Evolutionary conservation across 2,888 invertebrate species (phyloP), one percentile per base, ranked within the genome.

Genomic region (Laspeyria flexula): DNA sequence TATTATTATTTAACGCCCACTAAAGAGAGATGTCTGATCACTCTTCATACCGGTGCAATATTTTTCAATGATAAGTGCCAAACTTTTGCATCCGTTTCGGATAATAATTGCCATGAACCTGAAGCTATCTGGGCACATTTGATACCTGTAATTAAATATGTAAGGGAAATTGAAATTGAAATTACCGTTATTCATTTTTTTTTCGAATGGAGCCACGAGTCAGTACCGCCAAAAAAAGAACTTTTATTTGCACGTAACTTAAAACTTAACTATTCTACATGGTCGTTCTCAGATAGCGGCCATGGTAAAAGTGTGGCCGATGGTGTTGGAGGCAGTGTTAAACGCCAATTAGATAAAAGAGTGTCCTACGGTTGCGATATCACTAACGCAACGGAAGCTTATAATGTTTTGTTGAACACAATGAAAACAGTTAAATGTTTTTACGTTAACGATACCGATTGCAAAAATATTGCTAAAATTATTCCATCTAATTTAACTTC

Each of bases 101-200:
- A 15, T 55, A 41, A 25, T 39, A 23, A 31, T 40, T 41, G 33
- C 18, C 25, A 23, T 10, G 21, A 38, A 1, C 21, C 25, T 12
- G 23, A 9, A 12, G 23, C 38, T 1, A 38, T 25, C 11, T 38
- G 23, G 38, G 38, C 21, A 3, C 21, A 38, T 11, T 2, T 38
- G 1, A 1, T n/a, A 1, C 25, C 38, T 21, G 11, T 38, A 12
- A 7, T 38, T 7, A 12, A 38, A 21, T 12, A 12, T 12, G 6
- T 12, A 6, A 35, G n/a, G 18, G 3, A 9, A 1, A 35, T 1
- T 1, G 9, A 12, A 3, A 16, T 18, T n/a, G 12, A 34, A 7
- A 13, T 18, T 6, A 35, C 1, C 1, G 18, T 35, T 2, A 11
- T 35, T 18, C 35, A 35, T 35, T 12, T 38, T 25, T n/a, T 38